phyloP scores from a whole-genome alignment of 2,113 vertebrate genomes.

The Pithys albifrons region DNA sequence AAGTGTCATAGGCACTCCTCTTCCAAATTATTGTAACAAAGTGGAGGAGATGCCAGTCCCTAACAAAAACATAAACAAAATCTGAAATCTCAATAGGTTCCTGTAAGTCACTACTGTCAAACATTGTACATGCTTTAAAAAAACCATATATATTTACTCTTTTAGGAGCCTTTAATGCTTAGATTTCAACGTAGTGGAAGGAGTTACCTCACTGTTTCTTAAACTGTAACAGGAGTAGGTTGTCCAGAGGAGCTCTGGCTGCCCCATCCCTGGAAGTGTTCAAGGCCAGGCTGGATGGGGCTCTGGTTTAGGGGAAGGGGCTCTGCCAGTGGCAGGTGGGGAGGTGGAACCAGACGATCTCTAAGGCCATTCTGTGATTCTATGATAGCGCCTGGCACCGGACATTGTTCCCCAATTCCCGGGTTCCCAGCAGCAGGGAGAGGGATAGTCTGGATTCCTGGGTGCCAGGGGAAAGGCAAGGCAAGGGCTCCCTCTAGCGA shows the following conservation, averaged over 20 bases:
- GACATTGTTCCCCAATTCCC: neutral
- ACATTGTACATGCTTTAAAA: rapidly evolving
- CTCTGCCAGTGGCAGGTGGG: rapidly evolving
- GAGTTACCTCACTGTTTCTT: neutral
- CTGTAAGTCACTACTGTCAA: neutral
- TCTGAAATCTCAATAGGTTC: neutral
- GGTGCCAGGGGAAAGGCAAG: neutral
- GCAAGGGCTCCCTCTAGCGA: constrained; percentile 35
- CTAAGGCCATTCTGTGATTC: neutral
- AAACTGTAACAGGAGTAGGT: neutral
- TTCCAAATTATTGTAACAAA: neutral
- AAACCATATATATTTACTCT: neutral
- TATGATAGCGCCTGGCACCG: neutral
- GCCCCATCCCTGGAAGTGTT: neutral
- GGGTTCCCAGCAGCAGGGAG: neutral
- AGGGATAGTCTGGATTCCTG: neutral
- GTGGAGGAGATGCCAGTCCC: neutral
- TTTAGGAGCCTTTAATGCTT: neutral
- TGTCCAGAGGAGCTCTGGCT: neutral
- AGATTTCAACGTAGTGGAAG: neutral
- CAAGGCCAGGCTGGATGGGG: neutral
- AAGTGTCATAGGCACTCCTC: neutral
- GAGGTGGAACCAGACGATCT: neutral
- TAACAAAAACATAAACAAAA: neutral
- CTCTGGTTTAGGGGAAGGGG: neutral